Evolutionary conservation across 2,888 invertebrate genomes (phyloP).

Genomic region (Lasioglossum vierecki): DNA sequence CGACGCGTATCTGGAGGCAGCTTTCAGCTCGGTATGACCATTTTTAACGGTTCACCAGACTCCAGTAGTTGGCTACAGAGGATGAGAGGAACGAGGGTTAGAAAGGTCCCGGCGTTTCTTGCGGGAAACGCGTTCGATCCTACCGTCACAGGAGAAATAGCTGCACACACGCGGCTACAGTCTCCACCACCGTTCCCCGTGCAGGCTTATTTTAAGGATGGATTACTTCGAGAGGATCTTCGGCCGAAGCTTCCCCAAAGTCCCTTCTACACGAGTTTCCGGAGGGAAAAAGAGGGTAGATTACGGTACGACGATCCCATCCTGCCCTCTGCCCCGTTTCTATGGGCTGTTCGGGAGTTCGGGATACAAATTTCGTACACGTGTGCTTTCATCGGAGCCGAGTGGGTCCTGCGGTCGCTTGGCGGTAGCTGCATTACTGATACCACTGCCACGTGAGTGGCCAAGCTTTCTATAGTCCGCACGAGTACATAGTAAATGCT

Average conservation of each 20-base stretch:
- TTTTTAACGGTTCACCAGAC: constrained; percentile 45
- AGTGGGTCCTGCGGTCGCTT: constrained; percentile 6
- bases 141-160: neutral
- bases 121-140: constrained; percentile 7
- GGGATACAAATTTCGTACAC: constrained; percentile 17
- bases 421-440: constrained; percentile 1
- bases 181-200: constrained; percentile 29
- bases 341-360: constrained; percentile 10
- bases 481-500: constrained; percentile 7
- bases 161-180: neutral
- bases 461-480: neutral
- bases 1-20: constrained; percentile 29
- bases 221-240: constrained; percentile 41
- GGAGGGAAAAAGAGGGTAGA: constrained; percentile 26
- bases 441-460: neutral
- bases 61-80: constrained; percentile 35
- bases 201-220: constrained; percentile 56
- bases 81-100: constrained; percentile 40
- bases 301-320: constrained; percentile 32
- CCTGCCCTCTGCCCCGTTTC: constrained; percentile 4
- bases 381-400: constrained; percentile 9
- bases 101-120: constrained; percentile 25
- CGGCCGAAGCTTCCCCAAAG: constrained; percentile 8
- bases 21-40: constrained; percentile 41
- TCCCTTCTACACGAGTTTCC: neutral